These are phyloP conservation scores for Rotaria sp. DNA, from an alignment of 2,888 invertebrate species.

Conservation along the genomic window DNA sequence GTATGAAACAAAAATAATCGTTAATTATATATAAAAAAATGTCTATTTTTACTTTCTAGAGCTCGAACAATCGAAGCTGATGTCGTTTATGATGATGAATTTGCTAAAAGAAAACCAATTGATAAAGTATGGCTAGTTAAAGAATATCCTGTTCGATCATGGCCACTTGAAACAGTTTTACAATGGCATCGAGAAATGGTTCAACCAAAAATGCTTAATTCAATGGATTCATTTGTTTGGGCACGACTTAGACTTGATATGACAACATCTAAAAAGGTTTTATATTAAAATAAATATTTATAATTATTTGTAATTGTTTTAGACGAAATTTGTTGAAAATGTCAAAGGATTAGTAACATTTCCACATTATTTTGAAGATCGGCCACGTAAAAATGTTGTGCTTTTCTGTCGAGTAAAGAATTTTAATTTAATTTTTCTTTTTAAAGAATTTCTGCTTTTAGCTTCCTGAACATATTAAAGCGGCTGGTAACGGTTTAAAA, in stretches of 20 bases:
- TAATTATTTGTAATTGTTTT: neutral
- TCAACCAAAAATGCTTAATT: slow-evolving; percentile 34
- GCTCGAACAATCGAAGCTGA: neutral
- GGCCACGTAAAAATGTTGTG: slow-evolving; percentile 36
- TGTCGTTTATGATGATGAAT: slow-evolving; percentile 28
- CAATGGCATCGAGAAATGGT: slow-evolving; percentile 38
- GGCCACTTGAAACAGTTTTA: slow-evolving; percentile 34
- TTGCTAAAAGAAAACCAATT: slow-evolving; percentile 34
- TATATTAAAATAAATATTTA: neutral
- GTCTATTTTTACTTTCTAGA: neutral
- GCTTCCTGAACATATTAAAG: slow-evolving; percentile 27
- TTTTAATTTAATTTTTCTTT: neutral
- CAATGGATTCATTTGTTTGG: slow-evolving; percentile 31
- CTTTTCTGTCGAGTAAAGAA: slow-evolving; percentile 32
- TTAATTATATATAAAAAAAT: neutral
- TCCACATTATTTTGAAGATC: slow-evolving; percentile 39
- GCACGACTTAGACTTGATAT: slow-evolving; percentile 35
- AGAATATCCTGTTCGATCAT: slow-evolving; percentile 34
- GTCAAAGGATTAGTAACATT: slow-evolving; percentile 30
- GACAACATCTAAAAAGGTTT: slow-evolving; percentile 37
- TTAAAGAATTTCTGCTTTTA: neutral
- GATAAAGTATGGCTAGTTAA: slow-evolving; percentile 39
- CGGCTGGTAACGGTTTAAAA: slow-evolving; percentile 6
- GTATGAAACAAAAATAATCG: neutral
- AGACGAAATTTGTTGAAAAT: slow-evolving; percentile 38